Evolutionary conservation across 2,888 invertebrate genomes (phyloP), one percentile per base, ranked within the genome.

Genomic region (Napeogenes sylphis): DNA sequence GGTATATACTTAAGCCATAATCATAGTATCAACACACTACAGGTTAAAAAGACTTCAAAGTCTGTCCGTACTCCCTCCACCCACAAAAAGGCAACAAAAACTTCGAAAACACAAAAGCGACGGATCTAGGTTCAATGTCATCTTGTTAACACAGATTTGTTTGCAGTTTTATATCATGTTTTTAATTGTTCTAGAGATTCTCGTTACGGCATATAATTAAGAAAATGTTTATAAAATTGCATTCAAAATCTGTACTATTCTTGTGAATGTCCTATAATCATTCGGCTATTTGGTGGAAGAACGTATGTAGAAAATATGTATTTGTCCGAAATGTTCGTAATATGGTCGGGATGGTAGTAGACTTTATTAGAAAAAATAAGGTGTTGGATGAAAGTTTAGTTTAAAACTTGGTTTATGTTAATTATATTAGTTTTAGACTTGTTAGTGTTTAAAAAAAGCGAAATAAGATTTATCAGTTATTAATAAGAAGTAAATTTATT

Each of bases 31-130:
- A 42, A 6, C 10, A 30, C 30, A 12, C 30, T n/a, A 51, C 51
- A 51, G 51, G 51, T 51, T 51, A 51, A 51, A 51, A 51, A 51
- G 30, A 51, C 30, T 51, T 30, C 21, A 30, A 51, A 51, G 30
- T 51, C 51, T 10, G 12, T 51, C 30, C 21, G 30, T 30, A 6
- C 21, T 21, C 30, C 51, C 8, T 51, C 51, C 21, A 21, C 21
- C 30, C 51, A 10, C 10, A 21, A 51, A 51, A 51, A 30, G 30
- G 30, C 21, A 51, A 21, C 51, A 51, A 51, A 51, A 30, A 51
- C 51, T 21, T 4, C 51, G 51, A 51, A 51, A 21, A 30, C 51
- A 51, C 21, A 51, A 30, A 30, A 21, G 10, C 21, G 30, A 51
- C 21, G 51, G 30, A 51, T 30, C 51, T 51, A 51, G 51, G 51